These are phyloP conservation scores for Stictonetta naevosa DNA, from an alignment of 2,113 vertebrate genomes.

Conservation along the genomic window DNA sequence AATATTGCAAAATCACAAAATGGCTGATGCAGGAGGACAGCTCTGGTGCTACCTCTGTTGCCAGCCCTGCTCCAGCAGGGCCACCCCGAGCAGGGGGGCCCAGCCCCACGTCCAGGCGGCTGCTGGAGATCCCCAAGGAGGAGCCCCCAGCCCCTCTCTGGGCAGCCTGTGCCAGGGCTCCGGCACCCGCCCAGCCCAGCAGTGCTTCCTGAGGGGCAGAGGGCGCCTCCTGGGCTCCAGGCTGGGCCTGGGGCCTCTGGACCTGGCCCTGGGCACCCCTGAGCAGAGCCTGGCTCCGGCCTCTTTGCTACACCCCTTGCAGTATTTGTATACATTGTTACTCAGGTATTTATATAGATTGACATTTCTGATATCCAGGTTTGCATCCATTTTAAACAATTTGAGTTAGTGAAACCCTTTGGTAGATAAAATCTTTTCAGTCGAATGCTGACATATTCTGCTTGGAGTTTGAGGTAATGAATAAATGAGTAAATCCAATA, in stretches of 20 bases:
- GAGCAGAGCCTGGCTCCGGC: neutral
- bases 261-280: neutral
- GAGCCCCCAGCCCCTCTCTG: neutral
- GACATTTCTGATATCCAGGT: neutral
- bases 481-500: neutral
- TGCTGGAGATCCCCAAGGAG: neutral
- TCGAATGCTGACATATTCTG: neutral
- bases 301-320: neutral
- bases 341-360: neutral
- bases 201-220: neutral
- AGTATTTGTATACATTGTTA: neutral
- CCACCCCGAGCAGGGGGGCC: neutral
- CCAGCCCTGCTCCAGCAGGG: neutral
- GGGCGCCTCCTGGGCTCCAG: neutral
- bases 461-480: neutral
- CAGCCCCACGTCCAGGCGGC: neutral
- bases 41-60: neutral
- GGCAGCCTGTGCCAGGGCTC: neutral
- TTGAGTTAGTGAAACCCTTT: neutral
- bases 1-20: neutral
- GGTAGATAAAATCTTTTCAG: neutral
- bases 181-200: neutral
- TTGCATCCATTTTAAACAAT: neutral
- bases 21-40: neutral
- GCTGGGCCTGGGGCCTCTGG: neutral